Evolutionary conservation across 2,113 vertebrate genomes (phyloP), one percentile per base, ranked within the genome.

Genomic region (Mobula hypostoma): DNA sequence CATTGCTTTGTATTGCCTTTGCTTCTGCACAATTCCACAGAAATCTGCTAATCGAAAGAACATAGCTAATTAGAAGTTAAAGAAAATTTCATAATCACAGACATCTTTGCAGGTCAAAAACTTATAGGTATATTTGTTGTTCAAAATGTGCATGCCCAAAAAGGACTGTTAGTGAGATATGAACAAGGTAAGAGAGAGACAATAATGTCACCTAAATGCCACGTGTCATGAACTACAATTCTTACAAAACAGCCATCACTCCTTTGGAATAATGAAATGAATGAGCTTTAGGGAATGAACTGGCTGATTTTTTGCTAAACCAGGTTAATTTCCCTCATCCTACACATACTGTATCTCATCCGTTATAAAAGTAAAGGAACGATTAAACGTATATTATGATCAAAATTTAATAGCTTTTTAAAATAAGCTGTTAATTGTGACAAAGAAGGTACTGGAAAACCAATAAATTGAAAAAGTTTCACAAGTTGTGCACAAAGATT

Each of bases 391-490:
- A 32, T 24, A 29, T 61, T 24, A 58, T 83, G 80, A 56, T 61
- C 21, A 85, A 58, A 56, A 88, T n/a, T 88, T 88, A 88, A 58
- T 63, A 61, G 58, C 27, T n/a, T 88, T 88, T 88, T 88, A n/a
- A 63, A 88, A 63, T 58, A 88, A 12, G 61, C 56, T 15, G 68
- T 0, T 17, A 66, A 91, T 70, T 36, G 68, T n/a, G 4, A 36
- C n/a, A n/a, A n/a, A 88, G 17, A 68, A 70, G 85, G 58, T 32
- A 14, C 29, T n/a, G 8, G 24, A 61, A 61, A 87, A 61, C 36
- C 87, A 68, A 70, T 36, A 8, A n/a, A 68, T 70, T 66, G 63
- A n/a, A 88, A 88, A 1, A 88, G 85, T 6, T 27, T 24, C 80
- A 83, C 24, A 85, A 2, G 5, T 21, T 91, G 87, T 36, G 15